Percentiles rank a stretch among this genome's conserved stretches.
Evolutionary conservation across 2,113 vertebrate species (phyloP).

Genomic region (Pachypanchax playfairii): DNA sequence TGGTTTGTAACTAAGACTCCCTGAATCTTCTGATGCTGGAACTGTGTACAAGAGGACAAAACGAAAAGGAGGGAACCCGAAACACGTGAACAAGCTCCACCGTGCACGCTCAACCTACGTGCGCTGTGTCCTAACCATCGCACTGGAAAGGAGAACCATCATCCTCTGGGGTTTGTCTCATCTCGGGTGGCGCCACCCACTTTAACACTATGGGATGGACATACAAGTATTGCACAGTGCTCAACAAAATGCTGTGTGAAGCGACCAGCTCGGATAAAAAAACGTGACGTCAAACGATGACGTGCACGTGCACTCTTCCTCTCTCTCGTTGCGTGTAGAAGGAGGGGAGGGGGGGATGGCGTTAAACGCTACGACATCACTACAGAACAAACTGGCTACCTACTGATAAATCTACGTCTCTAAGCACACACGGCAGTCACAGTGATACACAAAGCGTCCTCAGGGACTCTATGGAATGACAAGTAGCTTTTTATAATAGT

Average conservation of each 20-base stretch:
- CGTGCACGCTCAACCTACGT: slow-evolving; percentile 64
- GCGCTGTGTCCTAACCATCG: slow-evolving; percentile 77
- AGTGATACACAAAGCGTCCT: slow-evolving; percentile 99
- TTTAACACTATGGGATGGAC: slow-evolving; percentile 75
- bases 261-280: slow-evolving; percentile 66
- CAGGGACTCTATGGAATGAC: slow-evolving; percentile 97
- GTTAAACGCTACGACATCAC: slow-evolving; percentile 90
- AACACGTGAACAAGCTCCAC: slow-evolving; percentile 60
- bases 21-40: slow-evolving; percentile 76
- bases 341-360: slow-evolving; percentile 86
- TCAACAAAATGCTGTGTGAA: slow-evolving; percentile 93
- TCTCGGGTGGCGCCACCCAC: slow-evolving; percentile 55
- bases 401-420: slow-evolving; percentile 96
- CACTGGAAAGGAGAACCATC: slow-evolving; percentile 55
- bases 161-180: slow-evolving; percentile 19
- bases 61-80: slow-evolving; percentile 59
- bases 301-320: slow-evolving; percentile 54
- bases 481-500: slow-evolving; percentile 95
- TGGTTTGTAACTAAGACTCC: slow-evolving; percentile 69
- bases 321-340: slow-evolving; percentile 82
- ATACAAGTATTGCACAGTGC: slow-evolving; percentile 93
- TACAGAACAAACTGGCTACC: slow-evolving; percentile 91
- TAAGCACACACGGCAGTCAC: slow-evolving; percentile 99
- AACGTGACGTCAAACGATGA: slow-evolving; percentile 80
- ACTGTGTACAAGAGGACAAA: slow-evolving; percentile 72